Conservation (phyloP, 2,113 vertebrate species). For the Lagopus muta region DNA sequence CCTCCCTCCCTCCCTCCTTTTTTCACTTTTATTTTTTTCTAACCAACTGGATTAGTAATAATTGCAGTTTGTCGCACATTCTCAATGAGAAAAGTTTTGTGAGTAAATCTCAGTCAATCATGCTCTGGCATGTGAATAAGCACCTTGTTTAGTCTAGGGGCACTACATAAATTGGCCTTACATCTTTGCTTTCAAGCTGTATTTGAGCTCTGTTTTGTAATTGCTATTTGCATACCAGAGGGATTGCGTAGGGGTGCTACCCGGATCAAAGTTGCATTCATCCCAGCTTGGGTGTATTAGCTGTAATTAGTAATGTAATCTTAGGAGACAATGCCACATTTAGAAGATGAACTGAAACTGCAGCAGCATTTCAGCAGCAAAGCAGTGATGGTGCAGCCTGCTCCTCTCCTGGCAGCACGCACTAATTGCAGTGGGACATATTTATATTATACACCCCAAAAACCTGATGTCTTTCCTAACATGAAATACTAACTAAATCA, state of each 20-base stretch:
- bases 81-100: constrained; percentile 43
- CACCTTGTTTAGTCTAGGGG: constrained; percentile 60
- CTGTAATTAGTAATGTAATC: constrained; percentile 64
- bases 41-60: constrained; percentile 26
- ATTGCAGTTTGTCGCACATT: background rate
- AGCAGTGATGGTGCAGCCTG: background rate
- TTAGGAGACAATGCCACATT: constrained; percentile 59
- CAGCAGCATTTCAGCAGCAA: background rate
- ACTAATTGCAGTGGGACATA: constrained; percentile 8
- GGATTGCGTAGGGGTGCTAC: constrained; percentile 54
- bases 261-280: constrained; percentile 56
- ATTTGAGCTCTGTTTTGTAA: constrained; percentile 44
- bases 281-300: constrained; percentile 42
- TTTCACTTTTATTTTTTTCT: background rate
- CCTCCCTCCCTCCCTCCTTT: background rate
- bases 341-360: constrained; percentile 38
- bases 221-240: constrained; percentile 60
- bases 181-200: constrained; percentile 53
- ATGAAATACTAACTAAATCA: background rate
- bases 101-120: constrained; percentile 27
- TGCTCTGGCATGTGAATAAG: constrained; percentile 51
- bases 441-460: background rate
- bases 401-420: background rate
- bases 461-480: background rate
- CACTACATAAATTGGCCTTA: constrained; percentile 52